Conservation (phyloP, 2,888 invertebrate genomes). For the Metellina segmentata region DNA sequence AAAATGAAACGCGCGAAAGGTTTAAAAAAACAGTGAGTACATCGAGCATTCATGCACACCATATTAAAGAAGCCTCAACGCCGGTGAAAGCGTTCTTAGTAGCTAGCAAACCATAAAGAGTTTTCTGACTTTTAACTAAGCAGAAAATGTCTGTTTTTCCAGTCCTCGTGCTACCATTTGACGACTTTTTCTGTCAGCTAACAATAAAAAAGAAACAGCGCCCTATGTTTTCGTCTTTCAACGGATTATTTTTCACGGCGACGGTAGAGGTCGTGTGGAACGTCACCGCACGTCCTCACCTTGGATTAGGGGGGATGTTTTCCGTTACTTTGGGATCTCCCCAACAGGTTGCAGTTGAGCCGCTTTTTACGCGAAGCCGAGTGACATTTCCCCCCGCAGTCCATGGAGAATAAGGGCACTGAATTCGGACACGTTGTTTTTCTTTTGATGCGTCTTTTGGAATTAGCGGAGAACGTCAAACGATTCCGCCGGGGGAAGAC, state of each 20-base stretch:
- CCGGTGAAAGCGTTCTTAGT: background rate
- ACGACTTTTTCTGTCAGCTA: no score
- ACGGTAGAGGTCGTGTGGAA: background rate
- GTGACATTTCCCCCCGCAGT: conserved; percentile 7
- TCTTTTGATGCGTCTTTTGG: background rate
- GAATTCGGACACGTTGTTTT: background rate
- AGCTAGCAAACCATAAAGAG: no score
- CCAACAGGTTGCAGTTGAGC: background rate
- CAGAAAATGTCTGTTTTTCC: background rate
- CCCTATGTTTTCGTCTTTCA: conserved; percentile 9
- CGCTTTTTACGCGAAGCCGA: background rate
- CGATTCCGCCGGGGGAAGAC: background rate
- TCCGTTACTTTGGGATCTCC: background rate
- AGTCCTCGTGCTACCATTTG: no score
- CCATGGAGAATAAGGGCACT: background rate
- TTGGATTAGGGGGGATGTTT: conserved; percentile 20
- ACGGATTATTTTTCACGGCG: conserved; percentile 1
- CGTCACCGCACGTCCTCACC: background rate
- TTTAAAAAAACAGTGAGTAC: no score
- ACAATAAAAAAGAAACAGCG: background rate
- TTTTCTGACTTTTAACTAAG: background rate
- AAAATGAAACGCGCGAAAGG: no score
- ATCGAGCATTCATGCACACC: background rate
- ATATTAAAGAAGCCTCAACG: background rate
- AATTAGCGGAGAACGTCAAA: background rate